Conservation (phyloP, 2,113 vertebrate species). For the Indicator indicator region DNA sequence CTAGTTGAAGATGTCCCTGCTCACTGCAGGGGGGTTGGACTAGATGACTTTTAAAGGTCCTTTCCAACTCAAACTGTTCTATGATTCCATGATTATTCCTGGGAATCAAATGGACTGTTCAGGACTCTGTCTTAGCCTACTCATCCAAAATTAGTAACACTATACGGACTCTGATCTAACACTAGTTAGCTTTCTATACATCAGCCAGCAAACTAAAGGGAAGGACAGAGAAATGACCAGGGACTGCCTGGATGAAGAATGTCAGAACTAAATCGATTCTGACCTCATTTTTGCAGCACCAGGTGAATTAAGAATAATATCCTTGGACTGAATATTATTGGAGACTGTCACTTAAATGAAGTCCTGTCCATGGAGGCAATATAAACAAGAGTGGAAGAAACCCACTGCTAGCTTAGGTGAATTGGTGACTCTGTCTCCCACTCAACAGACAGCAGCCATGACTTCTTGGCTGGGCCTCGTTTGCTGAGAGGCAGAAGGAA, state of each 20-base stretch:
- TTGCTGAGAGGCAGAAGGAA: background rate
- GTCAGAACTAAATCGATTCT: background rate
- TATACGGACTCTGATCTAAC: background rate
- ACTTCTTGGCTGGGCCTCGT: background rate
- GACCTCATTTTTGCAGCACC: background rate
- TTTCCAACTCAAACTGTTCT: background rate
- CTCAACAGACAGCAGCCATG: background rate
- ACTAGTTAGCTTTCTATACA: background rate
- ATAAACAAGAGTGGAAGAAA: background rate
- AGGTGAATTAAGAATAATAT: accelerated
- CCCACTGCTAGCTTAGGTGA: background rate
- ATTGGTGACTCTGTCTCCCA: background rate
- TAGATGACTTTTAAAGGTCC: no score
- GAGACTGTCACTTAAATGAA: background rate
- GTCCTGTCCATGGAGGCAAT: background rate
- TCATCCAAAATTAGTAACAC: background rate
- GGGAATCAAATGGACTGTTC: background rate
- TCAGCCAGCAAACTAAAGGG: background rate
- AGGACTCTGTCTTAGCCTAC: background rate
- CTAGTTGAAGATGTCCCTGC: background rate
- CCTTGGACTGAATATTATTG: background rate
- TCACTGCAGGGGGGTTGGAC: background rate
- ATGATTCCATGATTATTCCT: background rate
- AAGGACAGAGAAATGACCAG: background rate
- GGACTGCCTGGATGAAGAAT: background rate